Conservation (phyloP, 1,140 invertebrate genomes). For the Drosophila seguyi region DNA sequence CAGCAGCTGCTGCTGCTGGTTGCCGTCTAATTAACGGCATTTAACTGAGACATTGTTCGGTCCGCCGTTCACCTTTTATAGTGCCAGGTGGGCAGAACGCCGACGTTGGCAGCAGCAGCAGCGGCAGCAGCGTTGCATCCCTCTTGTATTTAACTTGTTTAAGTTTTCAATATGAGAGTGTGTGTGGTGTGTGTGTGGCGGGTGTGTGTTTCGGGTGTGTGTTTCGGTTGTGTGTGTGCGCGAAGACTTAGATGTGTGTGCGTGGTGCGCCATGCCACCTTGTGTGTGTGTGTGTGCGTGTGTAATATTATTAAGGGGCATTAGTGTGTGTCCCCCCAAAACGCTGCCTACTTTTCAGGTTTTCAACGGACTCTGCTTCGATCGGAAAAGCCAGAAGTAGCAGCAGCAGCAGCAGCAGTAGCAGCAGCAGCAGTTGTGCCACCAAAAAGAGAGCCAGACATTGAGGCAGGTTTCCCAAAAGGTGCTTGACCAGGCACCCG, state of each 20-base stretch:
- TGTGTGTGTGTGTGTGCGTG: slow-evolving; percentile 37
- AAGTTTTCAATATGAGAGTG: slow-evolving; percentile 1
- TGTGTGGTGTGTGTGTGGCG: neutral
- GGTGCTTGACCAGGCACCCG: slow-evolving; percentile 45
- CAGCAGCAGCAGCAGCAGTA: too few species aligned
- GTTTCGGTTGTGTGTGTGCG: neutral
- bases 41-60: slow-evolving; percentile 79
- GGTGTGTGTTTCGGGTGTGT: too few species aligned
- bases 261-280: slow-evolving; percentile 1
- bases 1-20: slow-evolving; percentile 32
- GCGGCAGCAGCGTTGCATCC: slow-evolving; percentile 51
- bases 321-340: slow-evolving; percentile 51
- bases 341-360: slow-evolving; percentile 66
- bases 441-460: slow-evolving; percentile 40
- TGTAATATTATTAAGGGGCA: slow-evolving; percentile 75
- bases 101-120: neutral
- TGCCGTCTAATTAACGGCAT: slow-evolving; percentile 73
- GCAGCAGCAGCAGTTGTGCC: neutral
- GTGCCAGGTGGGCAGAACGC: slow-evolving; percentile 41
- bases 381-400: slow-evolving; percentile 19
- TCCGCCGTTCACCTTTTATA: slow-evolving; percentile 70
- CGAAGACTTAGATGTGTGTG: slow-evolving; percentile 63
- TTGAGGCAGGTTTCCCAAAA: slow-evolving; percentile 63
- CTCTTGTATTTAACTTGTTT: slow-evolving; percentile 20
- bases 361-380: neutral